Percentiles rank a stretch among this genome's conserved stretches.
Evolutionary conservation across 2,113 vertebrate species (phyloP).

Genomic region (Dunckerocampus dactyliophorus): DNA sequence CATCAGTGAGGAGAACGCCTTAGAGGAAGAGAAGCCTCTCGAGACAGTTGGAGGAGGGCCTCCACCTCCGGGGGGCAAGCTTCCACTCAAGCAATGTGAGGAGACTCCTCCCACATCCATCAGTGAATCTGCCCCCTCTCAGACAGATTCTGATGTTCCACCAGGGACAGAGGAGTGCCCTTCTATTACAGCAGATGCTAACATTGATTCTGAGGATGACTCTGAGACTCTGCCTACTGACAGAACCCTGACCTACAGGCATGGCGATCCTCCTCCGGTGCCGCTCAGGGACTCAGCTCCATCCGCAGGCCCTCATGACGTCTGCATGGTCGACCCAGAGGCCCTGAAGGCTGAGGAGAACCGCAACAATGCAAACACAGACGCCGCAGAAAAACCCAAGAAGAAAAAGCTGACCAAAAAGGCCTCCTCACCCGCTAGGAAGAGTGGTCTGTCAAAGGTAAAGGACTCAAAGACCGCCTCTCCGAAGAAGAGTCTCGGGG

Average conservation of each 20-base stretch:
- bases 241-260: slow-evolving; percentile 89
- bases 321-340: slow-evolving; percentile 95
- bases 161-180: slow-evolving; percentile 94
- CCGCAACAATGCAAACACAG: slow-evolving; percentile 84
- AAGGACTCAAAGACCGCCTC: slow-evolving; percentile 86
- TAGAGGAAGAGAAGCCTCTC: slow-evolving; percentile 80
- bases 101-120: slow-evolving; percentile 92
- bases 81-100: slow-evolving; percentile 83
- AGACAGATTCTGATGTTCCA: slow-evolving; percentile 91
- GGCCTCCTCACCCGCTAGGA: slow-evolving; percentile 84
- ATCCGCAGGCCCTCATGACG: slow-evolving; percentile 84
- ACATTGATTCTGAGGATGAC: slow-evolving; percentile 96
- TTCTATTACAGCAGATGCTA: slow-evolving; percentile 94
- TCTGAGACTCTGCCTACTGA: slow-evolving; percentile 95
- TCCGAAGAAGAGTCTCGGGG: slow-evolving; percentile 83
- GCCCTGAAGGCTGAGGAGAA: slow-evolving; percentile 83
- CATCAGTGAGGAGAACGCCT: slow-evolving; percentile 78
- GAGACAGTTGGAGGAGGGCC: slow-evolving; percentile 78
- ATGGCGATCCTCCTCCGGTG: slow-evolving; percentile 84
- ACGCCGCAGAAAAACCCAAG: slow-evolving; percentile 85
- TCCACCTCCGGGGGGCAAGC: slow-evolving; percentile 85
- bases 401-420: slow-evolving; percentile 90
- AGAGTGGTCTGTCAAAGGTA: slow-evolving; percentile 80
- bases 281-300: slow-evolving; percentile 85
- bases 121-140: slow-evolving; percentile 89